phyloP scores from a whole-genome alignment of 2,113 vertebrate species.

The Chunga burmeisteri region DNA sequence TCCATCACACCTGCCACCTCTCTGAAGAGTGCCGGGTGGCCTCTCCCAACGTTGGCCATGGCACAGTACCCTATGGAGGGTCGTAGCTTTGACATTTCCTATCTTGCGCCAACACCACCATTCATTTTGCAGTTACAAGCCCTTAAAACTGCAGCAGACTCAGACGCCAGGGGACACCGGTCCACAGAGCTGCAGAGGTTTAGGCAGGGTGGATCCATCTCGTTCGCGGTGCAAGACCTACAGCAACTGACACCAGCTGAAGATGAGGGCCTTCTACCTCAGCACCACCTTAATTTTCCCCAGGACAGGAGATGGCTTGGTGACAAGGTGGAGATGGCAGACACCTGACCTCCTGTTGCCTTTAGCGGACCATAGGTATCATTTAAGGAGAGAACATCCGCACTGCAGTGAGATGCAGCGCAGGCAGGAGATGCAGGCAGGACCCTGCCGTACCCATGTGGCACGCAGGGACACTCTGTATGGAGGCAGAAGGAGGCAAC shows the following conservation, averaged over 20 bases:
- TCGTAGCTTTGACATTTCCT: neutral
- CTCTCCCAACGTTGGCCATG: fast-evolving
- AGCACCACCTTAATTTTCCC: neutral
- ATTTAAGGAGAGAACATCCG: fast-evolving
- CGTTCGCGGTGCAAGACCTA: neutral
- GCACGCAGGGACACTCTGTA: neutral
- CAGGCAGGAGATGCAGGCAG: neutral
- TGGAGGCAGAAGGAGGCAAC: neutral
- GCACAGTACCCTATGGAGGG: neutral
- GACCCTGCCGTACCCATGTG: neutral
- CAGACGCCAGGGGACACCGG: neutral
- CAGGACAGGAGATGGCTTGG: neutral
- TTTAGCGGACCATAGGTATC: neutral
- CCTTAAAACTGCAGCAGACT: neutral
- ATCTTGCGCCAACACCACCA: neutral
- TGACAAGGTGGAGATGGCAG: neutral
- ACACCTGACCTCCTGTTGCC: neutral
- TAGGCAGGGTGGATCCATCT: no score
- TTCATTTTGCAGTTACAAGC: neutral
- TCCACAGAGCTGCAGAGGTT: neutral
- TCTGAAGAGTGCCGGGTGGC: neutral
- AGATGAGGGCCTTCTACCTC: neutral
- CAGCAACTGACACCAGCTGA: neutral
- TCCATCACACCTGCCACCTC: neutral
- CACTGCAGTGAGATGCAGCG: neutral